Evolutionary conservation across 2,888 invertebrate genomes (phyloP).

Genomic region (Anoncus sp.): DNA sequence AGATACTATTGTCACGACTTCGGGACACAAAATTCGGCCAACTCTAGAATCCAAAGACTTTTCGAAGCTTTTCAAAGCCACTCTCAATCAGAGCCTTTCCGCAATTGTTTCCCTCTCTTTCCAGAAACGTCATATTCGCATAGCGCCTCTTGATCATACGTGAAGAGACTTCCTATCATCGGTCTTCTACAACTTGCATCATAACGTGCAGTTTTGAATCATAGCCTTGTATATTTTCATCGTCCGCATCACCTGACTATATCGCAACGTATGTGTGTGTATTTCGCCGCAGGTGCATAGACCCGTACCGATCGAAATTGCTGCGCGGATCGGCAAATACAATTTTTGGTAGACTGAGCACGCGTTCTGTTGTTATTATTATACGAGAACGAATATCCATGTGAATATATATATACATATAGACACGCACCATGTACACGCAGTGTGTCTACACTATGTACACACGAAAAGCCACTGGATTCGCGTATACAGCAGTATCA

Average conservation of each 20-base stretch:
- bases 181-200: too few species aligned
- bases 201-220: not conserved
- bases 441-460: too few species aligned
- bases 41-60: too few species aligned
- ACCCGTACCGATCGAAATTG: slow-evolving; percentile 49
- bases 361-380: slow-evolving; percentile 73
- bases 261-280: slow-evolving; percentile 30
- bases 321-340: slow-evolving; percentile 60
- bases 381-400: slow-evolving; percentile 56
- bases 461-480: slow-evolving; percentile 41
- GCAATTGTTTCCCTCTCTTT: too few species aligned
- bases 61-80: too few species aligned
- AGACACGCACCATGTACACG: slow-evolving; percentile 55
- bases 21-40: too few species aligned
- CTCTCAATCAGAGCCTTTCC: too few species aligned
- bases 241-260: slow-evolving; percentile 22
- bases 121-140: too few species aligned
- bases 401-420: slow-evolving; percentile 11
- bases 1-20: too few species aligned
- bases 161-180: too few species aligned
- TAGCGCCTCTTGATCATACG: too few species aligned
- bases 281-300: slow-evolving; percentile 57
- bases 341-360: slow-evolving; percentile 72
- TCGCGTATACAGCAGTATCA: slow-evolving; percentile 18
- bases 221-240: slow-evolving; percentile 21